Evolutionary conservation across 1,140 invertebrate genomes (phyloP), one percentile per base, ranked within the genome.

Genomic region (Ephestia elutella): DNA sequence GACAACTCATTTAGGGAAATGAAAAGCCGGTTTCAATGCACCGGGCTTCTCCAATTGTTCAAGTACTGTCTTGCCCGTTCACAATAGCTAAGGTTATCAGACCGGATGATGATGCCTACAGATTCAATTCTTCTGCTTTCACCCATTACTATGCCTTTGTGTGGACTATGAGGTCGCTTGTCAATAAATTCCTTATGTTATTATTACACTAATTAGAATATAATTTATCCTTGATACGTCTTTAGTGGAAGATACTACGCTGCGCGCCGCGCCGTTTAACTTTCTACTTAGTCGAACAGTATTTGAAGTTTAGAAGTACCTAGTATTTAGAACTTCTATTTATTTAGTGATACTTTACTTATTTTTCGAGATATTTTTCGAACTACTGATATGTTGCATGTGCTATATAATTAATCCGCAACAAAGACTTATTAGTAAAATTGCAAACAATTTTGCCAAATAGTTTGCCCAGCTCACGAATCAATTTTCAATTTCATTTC

Each of bases 11-110:
- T 82, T 82, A 73, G 68, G 65, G 69, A 79, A 78, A 86, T 86
- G 82, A 86, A 83, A 77, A 78, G 68, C 62, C 68, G 60, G 63
- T 78, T 78, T 75, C 62, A 68, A 77, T 70, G 70, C 73, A 65
- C 65, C 71, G 65, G 53, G 71, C 65, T 71, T 68, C 72, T 71
- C 78, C 72, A 15, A 78, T 80, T 74, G 77, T 77, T 74, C 65
- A 61, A 62, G 61, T 66, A 69, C 59, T 73, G 59, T 70, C 66
- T 44, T 67, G 68, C 67, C 67, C 64, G 55, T 62, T 62, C 65
- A 82, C 78, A 79, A 79, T 78, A 68, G 70, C 66, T 70, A 75
- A 80, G 79, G 69, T 86, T 84, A 82, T 82, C 75, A 82, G 80
- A 82, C 76, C 78, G 80, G 61, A 79, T 79, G 76, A 82, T 82